A percentile compares a stretch with the other conserved stretches of the same genome.
These are phyloP conservation scores for Pammene fasciana DNA, from an alignment of 2,888 invertebrate species.

Conservation along the genomic window DNA sequence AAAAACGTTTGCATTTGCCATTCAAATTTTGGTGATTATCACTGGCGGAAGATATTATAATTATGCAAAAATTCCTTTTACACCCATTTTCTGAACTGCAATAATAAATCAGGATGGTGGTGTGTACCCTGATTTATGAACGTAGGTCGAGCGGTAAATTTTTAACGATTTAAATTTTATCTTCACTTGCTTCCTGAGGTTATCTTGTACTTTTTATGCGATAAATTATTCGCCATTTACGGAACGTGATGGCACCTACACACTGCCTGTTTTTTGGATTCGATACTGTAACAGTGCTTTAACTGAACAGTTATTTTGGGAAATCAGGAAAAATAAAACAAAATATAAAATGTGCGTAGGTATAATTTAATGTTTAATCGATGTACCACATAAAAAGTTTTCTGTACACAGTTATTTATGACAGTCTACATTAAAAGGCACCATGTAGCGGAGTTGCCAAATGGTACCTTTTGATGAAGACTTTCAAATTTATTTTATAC, in stretches of 20 bases:
- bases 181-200: constrained; percentile 1
- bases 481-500: too few relatives aligned
- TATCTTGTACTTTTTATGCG: constrained; percentile 35
- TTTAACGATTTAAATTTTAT: constrained; percentile 45
- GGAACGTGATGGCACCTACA: neutral
- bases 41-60: constrained; percentile 19
- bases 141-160: constrained; percentile 50
- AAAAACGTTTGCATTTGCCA: constrained; percentile 12
- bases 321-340: constrained; percentile 3
- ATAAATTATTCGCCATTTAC: neutral
- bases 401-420: constrained; percentile 61
- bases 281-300: too few relatives aligned
- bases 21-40: constrained; percentile 26
- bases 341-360: constrained; percentile 32
- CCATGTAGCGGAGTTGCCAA: too few relatives aligned
- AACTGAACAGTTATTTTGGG: too few relatives aligned
- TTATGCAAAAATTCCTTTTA: constrained; percentile 30
- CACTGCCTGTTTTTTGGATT: too few relatives aligned
- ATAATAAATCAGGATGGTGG: constrained; percentile 58
- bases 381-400: constrained; percentile 75
- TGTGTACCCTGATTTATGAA: constrained; percentile 57
- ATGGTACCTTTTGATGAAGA: too few relatives aligned
- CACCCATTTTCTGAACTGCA: constrained; percentile 49
- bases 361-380: constrained; percentile 71
- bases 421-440: too few relatives aligned